Conservation (phyloP, 1,140 invertebrate genomes). For the Drosophila nigrodunni region DNA sequence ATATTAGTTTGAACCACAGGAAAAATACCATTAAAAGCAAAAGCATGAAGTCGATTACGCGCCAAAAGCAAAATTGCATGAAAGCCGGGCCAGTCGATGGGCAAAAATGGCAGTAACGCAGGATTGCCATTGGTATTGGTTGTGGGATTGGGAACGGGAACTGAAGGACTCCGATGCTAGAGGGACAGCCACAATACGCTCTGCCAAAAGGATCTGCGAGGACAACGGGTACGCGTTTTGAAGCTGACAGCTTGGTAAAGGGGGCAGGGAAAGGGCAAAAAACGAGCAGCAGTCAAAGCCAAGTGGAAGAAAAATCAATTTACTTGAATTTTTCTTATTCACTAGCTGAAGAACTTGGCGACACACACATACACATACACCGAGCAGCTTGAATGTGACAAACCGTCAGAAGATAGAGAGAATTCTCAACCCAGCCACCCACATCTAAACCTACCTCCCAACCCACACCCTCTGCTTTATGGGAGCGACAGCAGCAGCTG, state of each 20-base stretch:
- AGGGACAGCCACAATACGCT: slow-evolving; percentile 45
- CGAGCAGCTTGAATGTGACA: slow-evolving; percentile 73
- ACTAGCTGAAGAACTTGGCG: slow-evolving; percentile 39
- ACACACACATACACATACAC: slow-evolving; percentile 46
- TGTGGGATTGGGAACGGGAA: no score
- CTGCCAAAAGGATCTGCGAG: slow-evolving; percentile 22
- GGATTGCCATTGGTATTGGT: background rate
- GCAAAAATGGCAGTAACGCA: slow-evolving; percentile 29
- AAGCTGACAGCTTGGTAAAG: slow-evolving; percentile 60
- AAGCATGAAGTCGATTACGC: slow-evolving; percentile 83
- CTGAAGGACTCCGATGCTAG: slow-evolving; percentile 6
- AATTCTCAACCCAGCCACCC: background rate
- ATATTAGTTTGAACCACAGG: slow-evolving; percentile 83
- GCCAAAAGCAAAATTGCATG: slow-evolving; percentile 78
- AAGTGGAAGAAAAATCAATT: slow-evolving; percentile 76
- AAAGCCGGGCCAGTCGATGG: slow-evolving; percentile 57
- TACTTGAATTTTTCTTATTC: slow-evolving; percentile 77
- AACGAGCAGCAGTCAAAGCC: slow-evolving; percentile 56
- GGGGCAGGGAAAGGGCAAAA: slow-evolving; percentile 4
- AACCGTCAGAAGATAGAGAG: slow-evolving; percentile 46
- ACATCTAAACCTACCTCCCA: background rate
- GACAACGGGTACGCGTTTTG: slow-evolving; percentile 55
- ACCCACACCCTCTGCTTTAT: background rate
- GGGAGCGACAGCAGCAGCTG: slow-evolving; percentile 78
- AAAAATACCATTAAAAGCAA: slow-evolving; percentile 83